Evolutionary conservation across 2,113 vertebrate genomes (phyloP), one percentile per base, ranked within the genome.

Genomic region (Onychostruthus taczanowskii): DNA sequence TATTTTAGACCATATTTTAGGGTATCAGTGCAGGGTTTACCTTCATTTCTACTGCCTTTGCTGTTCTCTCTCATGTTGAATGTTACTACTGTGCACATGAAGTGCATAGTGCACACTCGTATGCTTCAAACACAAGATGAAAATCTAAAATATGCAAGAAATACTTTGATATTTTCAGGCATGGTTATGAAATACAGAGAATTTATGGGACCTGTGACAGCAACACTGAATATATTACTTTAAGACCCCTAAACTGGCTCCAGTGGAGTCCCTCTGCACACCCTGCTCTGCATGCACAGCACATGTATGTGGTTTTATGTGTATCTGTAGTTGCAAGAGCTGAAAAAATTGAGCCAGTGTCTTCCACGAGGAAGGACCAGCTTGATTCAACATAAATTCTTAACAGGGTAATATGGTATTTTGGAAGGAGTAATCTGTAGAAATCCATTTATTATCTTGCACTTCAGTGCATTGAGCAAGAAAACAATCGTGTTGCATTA

Each of bases 111-210:
- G 4, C 72, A n/a, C 14, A 10, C 26, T 64, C 1, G 0, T 1
- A 12, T 49, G 14, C 66, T 80, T 90, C 55, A 74, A 86, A 70
- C 41, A 66, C 27, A 3, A 73, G 33, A 55, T 86, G 68, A 84
- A 90, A 81, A 84, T 86, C 43, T 74, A 10, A 95, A 93, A 44
- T 68, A 43, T 31, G 17, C 17, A 27, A 55, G 55, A 81, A 93
- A 77, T 81, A 70, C 56, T 59, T 67, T 6, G 27, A 53, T 8
- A 2, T 85, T 86, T 90, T 77, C 83, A 82, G 39, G 77, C 61
- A 22, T 43, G 24, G 22, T 52, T 90, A 53, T 75, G 68, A 89
- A 90, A 64, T 61, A 37, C 7, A 24, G 37, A 74, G 75, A 88
- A 49, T 44, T 74, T 67, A 37, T 46, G 41, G 68, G 70, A 85